Conservation (phyloP, 1,140 invertebrate genomes). For the Harpegnathos saltator region DNA sequence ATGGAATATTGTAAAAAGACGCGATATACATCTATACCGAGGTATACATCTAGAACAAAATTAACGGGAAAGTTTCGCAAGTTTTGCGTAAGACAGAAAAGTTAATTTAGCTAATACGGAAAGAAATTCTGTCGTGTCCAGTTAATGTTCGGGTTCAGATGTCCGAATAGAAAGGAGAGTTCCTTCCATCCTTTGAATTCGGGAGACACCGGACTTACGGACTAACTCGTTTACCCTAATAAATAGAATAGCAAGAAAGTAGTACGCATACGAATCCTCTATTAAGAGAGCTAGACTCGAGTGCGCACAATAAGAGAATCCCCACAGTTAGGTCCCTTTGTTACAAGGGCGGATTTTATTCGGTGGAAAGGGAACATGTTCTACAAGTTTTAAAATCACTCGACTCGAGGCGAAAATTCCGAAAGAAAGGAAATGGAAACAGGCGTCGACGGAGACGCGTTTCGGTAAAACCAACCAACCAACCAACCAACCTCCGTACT, state of each 20-base stretch:
- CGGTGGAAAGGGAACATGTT: not conserved
- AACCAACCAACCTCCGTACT: not conserved
- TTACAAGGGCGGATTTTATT: not conserved
- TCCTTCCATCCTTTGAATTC: not conserved
- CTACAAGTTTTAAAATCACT: not conserved
- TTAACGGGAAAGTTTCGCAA: slow-evolving; percentile 10
- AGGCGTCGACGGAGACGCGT: not conserved
- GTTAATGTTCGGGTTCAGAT: slow-evolving; percentile 16
- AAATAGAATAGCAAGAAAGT: not conserved
- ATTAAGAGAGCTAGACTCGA: not conserved
- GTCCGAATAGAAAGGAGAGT: not conserved
- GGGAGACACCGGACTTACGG: not conserved
- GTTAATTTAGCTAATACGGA: not conserved
- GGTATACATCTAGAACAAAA: slow-evolving; percentile 19
- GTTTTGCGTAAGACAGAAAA: slow-evolving; percentile 2
- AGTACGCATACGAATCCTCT: not conserved
- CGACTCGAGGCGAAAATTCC: not conserved
- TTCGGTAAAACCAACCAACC: not conserved
- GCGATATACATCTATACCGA: not conserved
- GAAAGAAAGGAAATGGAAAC: slow-evolving; percentile 2
- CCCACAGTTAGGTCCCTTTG: not conserved
- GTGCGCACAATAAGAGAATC: not conserved
- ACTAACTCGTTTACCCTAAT: not conserved
- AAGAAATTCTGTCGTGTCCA: slow-evolving; percentile 22
- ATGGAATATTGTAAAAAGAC: not conserved